phyloP scores from a whole-genome alignment of 2,113 vertebrate species.

The Lagenorhynchus albirostris region DNA sequence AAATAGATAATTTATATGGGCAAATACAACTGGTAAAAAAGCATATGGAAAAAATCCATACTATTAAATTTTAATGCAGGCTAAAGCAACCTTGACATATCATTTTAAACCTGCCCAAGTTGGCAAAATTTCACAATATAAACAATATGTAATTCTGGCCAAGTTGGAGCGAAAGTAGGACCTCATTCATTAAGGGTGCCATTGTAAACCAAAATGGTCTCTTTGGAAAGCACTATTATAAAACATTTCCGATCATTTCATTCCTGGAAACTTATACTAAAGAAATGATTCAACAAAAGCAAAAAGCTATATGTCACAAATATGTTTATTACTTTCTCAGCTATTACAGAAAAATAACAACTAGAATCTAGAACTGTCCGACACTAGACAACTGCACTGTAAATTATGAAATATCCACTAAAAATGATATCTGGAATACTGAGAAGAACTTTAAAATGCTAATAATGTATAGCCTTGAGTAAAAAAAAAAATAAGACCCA shows the following conservation, averaged over 20 bases:
- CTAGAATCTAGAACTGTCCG: not conserved
- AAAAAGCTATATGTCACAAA: constrained; percentile 10
- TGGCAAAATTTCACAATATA: constrained; percentile 46
- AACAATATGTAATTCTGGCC: not conserved
- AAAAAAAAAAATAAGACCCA: not conserved
- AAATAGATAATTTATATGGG: not conserved
- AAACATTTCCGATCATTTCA: constrained; percentile 31
- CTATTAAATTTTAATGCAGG: not conserved
- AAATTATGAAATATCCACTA: constrained; percentile 6
- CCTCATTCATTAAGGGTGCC: not conserved
- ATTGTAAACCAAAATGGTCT: constrained; percentile 28
- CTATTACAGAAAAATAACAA: not conserved
- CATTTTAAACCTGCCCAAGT: not conserved
- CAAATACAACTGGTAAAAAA: not conserved
- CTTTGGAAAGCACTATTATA: constrained; percentile 16
- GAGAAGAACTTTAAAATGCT: constrained; percentile 10
- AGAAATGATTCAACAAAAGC: constrained; percentile 51
- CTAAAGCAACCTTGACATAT: not conserved
- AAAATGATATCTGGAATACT: not conserved
- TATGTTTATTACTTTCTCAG: constrained; percentile 13
- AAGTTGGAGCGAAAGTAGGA: not conserved
- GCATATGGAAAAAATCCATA: not conserved
- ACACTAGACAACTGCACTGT: not conserved
- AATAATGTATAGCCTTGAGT: not conserved
- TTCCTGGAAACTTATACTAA: constrained; percentile 32